phyloP scores from a whole-genome alignment of 2,113 vertebrate species.

The Tachysurus vachellii region DNA sequence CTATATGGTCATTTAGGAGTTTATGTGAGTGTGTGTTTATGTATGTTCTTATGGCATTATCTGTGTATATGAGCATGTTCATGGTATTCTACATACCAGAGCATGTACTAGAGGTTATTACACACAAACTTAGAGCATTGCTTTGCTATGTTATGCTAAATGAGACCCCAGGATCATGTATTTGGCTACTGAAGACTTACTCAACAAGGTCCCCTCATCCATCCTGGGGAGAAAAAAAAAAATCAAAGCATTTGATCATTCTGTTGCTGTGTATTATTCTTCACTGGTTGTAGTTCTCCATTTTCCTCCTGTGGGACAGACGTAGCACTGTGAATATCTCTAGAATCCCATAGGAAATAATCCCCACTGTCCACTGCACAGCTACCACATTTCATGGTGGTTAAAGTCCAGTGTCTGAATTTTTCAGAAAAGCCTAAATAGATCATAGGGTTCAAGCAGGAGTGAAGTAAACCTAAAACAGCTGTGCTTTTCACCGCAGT shows the following conservation, averaged over 20 bases:
- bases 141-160: not conserved
- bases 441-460: slow-evolving; percentile 80
- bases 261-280: not conserved
- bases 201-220: not conserved
- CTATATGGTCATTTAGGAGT: not conserved
- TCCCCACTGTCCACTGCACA: slow-evolving; percentile 28
- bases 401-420: slow-evolving; percentile 69
- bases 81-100: not conserved
- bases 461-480: slow-evolving; percentile 74
- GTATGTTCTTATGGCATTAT: not conserved
- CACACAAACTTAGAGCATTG: not conserved
- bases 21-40: not conserved
- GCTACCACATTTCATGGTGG: slow-evolving; percentile 52
- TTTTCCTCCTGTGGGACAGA: slow-evolving; percentile 24
- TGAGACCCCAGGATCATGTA: not conserved
- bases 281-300: slow-evolving; percentile 40
- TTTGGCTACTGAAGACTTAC: not conserved
- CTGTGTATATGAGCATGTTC: not conserved
- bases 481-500: slow-evolving; percentile 61
- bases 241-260: not conserved
- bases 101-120: not conserved
- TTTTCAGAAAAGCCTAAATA: slow-evolving; percentile 74
- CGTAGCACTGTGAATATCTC: slow-evolving; percentile 14
- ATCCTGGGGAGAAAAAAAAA: too few relatives aligned
- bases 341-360: slow-evolving; percentile 62